A percentile compares a stretch with the other conserved stretches of the same genome.
Conservation (phyloP, 2,797 vertebrate species). For the Natrix natrix region DNA sequence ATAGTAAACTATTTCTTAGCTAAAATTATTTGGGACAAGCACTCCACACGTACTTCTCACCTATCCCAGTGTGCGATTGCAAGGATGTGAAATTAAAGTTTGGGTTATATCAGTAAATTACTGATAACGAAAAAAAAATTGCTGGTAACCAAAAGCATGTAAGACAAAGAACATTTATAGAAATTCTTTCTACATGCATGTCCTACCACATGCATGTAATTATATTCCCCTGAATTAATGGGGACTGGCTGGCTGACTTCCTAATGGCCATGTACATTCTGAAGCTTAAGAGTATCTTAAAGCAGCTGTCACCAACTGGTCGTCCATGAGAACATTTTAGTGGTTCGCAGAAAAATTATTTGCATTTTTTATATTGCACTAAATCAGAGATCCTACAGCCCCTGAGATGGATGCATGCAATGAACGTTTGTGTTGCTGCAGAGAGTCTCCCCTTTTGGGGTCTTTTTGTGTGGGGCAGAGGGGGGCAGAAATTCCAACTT, state of each 20-base stretch:
- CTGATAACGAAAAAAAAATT: background rate
- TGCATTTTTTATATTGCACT: too few relatives aligned
- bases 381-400: too few relatives aligned
- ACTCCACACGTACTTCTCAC: background rate
- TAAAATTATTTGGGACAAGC: background rate
- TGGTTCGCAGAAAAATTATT: too few relatives aligned
- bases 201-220: background rate
- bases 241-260: background rate
- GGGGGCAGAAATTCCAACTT: too few relatives aligned
- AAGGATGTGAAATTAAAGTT: slow-evolving; percentile 7
- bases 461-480: too few relatives aligned
- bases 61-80: background rate
- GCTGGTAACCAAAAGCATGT: background rate
- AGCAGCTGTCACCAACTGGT: background rate
- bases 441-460: too few relatives aligned
- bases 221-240: background rate
- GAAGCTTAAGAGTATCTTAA: background rate
- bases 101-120: background rate
- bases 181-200: background rate
- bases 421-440: too few relatives aligned
- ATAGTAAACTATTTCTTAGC: background rate
- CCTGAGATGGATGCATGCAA: too few relatives aligned
- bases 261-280: background rate
- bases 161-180: background rate
- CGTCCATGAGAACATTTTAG: too few relatives aligned